Conservation (phyloP, 2,113 vertebrate species). For the Suricata suricatta region DNA sequence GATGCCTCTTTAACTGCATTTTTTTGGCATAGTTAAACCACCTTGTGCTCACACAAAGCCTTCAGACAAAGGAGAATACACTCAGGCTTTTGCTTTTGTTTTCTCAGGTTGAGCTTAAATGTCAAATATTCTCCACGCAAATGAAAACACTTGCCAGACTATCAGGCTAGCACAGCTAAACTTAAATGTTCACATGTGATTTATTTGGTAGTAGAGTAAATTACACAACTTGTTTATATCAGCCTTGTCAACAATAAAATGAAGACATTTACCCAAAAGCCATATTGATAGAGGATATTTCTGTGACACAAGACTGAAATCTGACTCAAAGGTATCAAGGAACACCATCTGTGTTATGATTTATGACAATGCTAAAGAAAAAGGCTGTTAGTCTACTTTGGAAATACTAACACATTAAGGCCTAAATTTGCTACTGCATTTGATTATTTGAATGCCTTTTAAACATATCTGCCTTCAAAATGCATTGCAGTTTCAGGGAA, state of each 20-base stretch:
- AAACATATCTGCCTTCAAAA: conserved; percentile 41
- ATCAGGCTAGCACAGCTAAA: conserved; percentile 45
- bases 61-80: conserved; percentile 35
- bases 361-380: conserved; percentile 60
- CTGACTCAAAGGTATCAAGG: conserved; percentile 49
- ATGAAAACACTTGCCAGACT: conserved; percentile 60
- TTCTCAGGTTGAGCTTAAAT: conserved; percentile 58
- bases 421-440: conserved; percentile 34
- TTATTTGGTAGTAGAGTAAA: conserved; percentile 63
- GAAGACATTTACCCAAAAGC: conserved; percentile 55
- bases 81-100: conserved; percentile 14
- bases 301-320: conserved; percentile 41
- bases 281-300: conserved; percentile 51
- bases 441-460: conserved; percentile 63
- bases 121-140: conserved; percentile 40
- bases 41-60: background rate
- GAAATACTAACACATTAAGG: conserved; percentile 24
- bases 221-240: conserved; percentile 63
- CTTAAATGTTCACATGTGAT: conserved; percentile 63
- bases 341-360: conserved; percentile 74
- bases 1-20: background rate
- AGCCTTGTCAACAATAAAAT: conserved; percentile 66
- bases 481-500: conserved; percentile 15
- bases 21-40: background rate
- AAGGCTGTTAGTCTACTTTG: conserved; percentile 38